Conservation (phyloP, 2,888 invertebrate species). For the Osedax frankpressi region DNA sequence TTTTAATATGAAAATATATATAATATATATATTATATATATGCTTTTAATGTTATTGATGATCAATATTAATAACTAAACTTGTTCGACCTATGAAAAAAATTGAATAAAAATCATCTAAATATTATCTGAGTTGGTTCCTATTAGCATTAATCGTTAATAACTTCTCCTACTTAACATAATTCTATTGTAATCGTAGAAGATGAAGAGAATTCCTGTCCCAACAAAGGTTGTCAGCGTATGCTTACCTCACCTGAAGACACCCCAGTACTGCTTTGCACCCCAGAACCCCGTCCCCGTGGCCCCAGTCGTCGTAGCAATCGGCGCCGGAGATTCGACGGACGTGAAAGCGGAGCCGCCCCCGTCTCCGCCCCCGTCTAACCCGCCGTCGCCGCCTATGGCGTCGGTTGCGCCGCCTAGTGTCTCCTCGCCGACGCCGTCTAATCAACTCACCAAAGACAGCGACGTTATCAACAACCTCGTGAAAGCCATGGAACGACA, state of each 20-base stretch:
- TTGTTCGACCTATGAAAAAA: too few species aligned
- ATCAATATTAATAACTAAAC: too few species aligned
- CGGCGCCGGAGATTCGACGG: not conserved
- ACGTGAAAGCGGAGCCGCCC: not conserved
- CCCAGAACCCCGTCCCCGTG: not conserved
- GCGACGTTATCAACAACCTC: not conserved
- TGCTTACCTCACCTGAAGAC: not conserved
- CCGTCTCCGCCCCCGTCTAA: not conserved
- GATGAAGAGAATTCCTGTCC: not conserved
- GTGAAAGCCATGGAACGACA: not conserved
- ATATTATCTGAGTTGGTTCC: too few species aligned
- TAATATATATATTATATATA: not conserved
- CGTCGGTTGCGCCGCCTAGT: not conserved
- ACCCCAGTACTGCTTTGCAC: not conserved
- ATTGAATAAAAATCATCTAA: too few species aligned
- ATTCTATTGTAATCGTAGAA: too few species aligned
- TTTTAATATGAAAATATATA: not conserved
- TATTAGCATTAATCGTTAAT: too few species aligned
- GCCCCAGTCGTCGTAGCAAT: not conserved
- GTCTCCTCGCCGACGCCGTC: not conserved
- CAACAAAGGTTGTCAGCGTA: not conserved
- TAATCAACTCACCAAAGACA: not conserved
- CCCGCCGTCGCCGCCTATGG: not conserved
- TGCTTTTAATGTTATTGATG: too few species aligned
- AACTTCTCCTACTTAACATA: too few species aligned